Evolutionary conservation across 2,888 invertebrate genomes (phyloP).

Genomic region (Rhingia rostrata): DNA sequence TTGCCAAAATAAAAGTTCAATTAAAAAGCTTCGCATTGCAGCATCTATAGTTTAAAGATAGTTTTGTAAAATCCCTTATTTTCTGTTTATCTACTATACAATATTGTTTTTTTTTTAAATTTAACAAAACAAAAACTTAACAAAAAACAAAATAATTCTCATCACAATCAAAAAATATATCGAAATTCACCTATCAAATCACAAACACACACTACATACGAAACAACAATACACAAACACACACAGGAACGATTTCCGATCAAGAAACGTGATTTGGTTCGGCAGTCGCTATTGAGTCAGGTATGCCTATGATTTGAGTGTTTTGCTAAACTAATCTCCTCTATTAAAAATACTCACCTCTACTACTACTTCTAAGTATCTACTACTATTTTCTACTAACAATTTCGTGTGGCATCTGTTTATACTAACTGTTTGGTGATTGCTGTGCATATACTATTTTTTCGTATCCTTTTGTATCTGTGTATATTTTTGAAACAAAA

Average conservation of each 20-base stretch:
- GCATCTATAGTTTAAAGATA: slow-evolving; percentile 16
- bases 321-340: slow-evolving; percentile 59
- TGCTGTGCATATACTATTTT: slow-evolving; percentile 18
- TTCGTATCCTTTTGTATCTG: slow-evolving; percentile 9
- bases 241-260: slow-evolving; percentile 90
- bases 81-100: slow-evolving; percentile 3
- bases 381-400: slow-evolving; percentile 35
- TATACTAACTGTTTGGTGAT: slow-evolving; percentile 45
- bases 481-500: slow-evolving; percentile 1
- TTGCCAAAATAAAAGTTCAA: slow-evolving; percentile 19
- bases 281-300: slow-evolving; percentile 84
- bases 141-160: slow-evolving; percentile 48
- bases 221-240: slow-evolving; percentile 65
- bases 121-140: slow-evolving; percentile 60
- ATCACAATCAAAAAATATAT: slow-evolving; percentile 38
- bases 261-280: slow-evolving; percentile 92
- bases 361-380: slow-evolving; percentile 31
- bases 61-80: slow-evolving; percentile 13
- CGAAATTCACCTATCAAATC: slow-evolving; percentile 52
- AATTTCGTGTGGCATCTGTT: slow-evolving; percentile 24
- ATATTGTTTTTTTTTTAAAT: slow-evolving; percentile 33
- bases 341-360: slow-evolving; percentile 5
- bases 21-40: slow-evolving; percentile 68
- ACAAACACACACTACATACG: slow-evolving; percentile 55
- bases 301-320: slow-evolving; percentile 76